Evolutionary conservation across 2,797 vertebrate genomes (phyloP).

Genomic region (Intellagama lesueurii): DNA sequence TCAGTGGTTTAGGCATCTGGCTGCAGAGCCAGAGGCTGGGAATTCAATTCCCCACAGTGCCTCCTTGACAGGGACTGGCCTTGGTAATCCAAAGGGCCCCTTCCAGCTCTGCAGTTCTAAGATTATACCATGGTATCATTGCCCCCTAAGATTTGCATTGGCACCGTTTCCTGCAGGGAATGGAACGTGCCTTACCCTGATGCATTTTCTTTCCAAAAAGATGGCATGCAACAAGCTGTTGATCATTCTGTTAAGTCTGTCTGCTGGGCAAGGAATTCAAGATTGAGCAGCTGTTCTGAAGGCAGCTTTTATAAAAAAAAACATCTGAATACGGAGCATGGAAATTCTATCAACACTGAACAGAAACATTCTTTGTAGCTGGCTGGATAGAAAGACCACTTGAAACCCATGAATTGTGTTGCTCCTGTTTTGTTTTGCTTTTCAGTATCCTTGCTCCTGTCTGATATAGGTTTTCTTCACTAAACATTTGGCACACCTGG

Average conservation of each 20-base stretch:
- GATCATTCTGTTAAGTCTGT: constrained; percentile 16
- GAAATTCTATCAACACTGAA: not conserved
- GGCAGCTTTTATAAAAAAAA: not conserved
- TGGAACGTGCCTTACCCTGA: no score
- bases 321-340: not conserved
- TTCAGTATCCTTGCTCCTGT: no score
- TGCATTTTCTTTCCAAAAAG: not conserved
- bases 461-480: no score
- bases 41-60: no score
- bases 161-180: no score
- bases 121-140: no score
- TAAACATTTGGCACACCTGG: not conserved
- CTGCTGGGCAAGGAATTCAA: not conserved
- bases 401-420: not conserved
- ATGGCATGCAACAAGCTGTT: not conserved
- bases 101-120: no score
- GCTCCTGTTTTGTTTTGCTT: not conserved
- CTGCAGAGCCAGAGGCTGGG: no score
- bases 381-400: not conserved
- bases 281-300: not conserved
- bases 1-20: no score
- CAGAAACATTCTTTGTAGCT: not conserved
- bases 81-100: no score
- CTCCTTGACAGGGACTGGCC: no score
- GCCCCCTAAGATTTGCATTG: no score